Base-by-base conservation (phyloP, 2,113 vertebrate genomes). In the Chlorodrepanis virens region DNA sequence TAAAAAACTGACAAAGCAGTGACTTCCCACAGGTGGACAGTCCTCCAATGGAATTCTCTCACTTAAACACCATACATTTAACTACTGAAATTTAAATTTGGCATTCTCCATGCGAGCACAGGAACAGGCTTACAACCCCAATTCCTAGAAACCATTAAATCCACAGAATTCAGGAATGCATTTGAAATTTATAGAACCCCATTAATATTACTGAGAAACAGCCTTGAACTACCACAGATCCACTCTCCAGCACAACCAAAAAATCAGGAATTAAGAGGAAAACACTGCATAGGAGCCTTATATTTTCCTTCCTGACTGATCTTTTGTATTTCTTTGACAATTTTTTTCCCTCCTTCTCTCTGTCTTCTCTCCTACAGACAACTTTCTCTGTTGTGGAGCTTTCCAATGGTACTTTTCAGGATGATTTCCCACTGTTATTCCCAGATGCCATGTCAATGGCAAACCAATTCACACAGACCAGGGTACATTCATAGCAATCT, bases 381-480 rank as follows among this genome's bases (percentile, higher is more conserved):
- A 39, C 69, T 87, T 93, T 40, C 85, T 93, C 87, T 94, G 50
- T 88, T 16, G 1, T 59, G 23, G 74, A 89, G 54, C 27, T 94
- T 95, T 96, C 80, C 91, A 88, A 2, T 39, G 67, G 39, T n/a
- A 18, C 63, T 93, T 97, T 94, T 52, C 85, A 63, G 91, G 71
- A 77, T 90, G 59, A 69, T 81, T 97, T 93, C 83, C 84, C 80
- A 61, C 90, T 52, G 22, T 60, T 87, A 68, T 37, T 92, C 44
- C 56, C 70, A 80, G 56, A 31, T 72, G 71, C 39, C 71, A 40
- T 49, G 83, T 93, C 84, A 87, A 33, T 28, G 15, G 71, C 60
- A 94, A 86, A 79, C 40, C 87, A 82, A 84, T 87, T 84, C 90
- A 81, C 23, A 14, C 10, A 64, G 77, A 88, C 40, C 6, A 68